Evolutionary conservation across 2,888 invertebrate genomes (phyloP), one percentile per base, ranked within the genome.

Genomic region (Drosophila anceps): DNA sequence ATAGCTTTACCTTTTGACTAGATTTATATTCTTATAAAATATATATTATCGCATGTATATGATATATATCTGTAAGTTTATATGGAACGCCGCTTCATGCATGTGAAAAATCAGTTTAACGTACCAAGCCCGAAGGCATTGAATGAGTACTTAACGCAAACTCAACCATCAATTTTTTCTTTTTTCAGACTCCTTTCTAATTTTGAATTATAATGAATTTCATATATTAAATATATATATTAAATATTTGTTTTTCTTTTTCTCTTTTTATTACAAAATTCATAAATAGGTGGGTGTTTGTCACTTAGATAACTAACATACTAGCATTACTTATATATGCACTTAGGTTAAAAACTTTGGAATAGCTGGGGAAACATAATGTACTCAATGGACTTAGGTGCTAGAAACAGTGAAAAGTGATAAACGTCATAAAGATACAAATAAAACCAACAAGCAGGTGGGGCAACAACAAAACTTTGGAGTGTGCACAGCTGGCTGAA

Each of bases 241-340:
- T 29, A 0, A 29, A 48, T n/a, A 10, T 10, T 29, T 48, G 46
- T n/a, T 48, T 54, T 50, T 12, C 62, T 9, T 27, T 46, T 27
- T 54, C 33, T 15, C 41, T 68, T 27, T 81, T 78, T 89, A 89
- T 84, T 84, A 78, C 48, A 87, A 87, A 79, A 77, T 69, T 73
- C 81, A 85, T 85, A 85, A 90, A 85, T 85, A 90, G 90, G 90
- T 85, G 90, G 84, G 86, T 65, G 44, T 27, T n/a, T 35, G 27
- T 74, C 69, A 37, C 76, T 79, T 67, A 59, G 33, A 57, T 46
- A 53, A 68, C 73, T 71, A 68, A 71, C 55, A 69, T 59, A 69
- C 63, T 55, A 78, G n/a, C n/a, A 60, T 29, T 51, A 68, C 61
- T 79, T 69, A 67, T 46, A 58, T 66, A 58, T 54, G 66, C 46